Base-by-base conservation (phyloP, 2,113 vertebrate genomes). In the Piprites chloris region DNA sequence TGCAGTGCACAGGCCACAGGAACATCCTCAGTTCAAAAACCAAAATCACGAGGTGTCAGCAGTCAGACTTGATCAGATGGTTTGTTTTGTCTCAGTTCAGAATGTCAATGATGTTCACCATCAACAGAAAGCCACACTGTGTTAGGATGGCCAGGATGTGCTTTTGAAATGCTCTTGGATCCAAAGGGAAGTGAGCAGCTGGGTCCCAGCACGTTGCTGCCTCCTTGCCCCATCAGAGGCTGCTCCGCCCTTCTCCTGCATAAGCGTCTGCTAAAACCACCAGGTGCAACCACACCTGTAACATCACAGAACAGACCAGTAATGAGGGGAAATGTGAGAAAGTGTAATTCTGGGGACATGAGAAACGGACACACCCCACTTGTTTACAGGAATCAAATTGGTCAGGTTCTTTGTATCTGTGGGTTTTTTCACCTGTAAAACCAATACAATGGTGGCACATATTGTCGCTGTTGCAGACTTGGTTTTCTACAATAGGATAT, bases 141-240 rank as follows among this genome's bases (percentile, higher is more conserved):
- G 4, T 11, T 15, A 27, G 47, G 33, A 33, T 1, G 4, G 11
- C 13, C 41, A 33, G 39, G 24, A 23, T 37, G 28, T 53, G 50
- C 12, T 49, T 55, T 77, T 55, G 63, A 55, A 55, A 55, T 0
- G 1, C 8, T 17, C 22, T 50, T 33, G 58, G 12, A 2, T 5
- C 15, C 35, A 21, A 72, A 10, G 9, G 23, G 24, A 62, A 3
- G 5, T 1, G 8, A 22, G 20, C 14, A 56, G 32, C 10, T 5
- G 24, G 0, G 1, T 24, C 55, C 13, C 6, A 2, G 50, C 58
- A 28, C 0, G 0, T 33, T 0, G 0, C 6, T 74, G 21, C 20
- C 21, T 5, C 8, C n/a, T 49, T 2, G 0, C 16, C 9, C 13
- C 2, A 0, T 37, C 26, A 24, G 10, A 32, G 6, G 3, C 62